Evolutionary conservation across 1,140 invertebrate genomes (phyloP), one percentile per base, ranked within the genome.

Genomic region (Campoletis sonorensis): DNA sequence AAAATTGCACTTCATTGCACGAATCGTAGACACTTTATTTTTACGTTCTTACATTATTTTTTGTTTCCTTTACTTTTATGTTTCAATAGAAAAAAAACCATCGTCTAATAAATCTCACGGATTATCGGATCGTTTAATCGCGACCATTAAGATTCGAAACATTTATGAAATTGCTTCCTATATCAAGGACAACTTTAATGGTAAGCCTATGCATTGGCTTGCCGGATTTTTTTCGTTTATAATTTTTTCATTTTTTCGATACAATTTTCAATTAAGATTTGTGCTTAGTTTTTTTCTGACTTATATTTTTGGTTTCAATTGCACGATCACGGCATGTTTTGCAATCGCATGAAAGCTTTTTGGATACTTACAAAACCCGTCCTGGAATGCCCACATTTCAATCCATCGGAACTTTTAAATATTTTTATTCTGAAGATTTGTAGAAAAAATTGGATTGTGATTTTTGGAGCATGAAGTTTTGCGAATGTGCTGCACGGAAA

Each of bases 91-190:
- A 82, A 86, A 89, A 83, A 92, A 92, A 91, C 78, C 88, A 51
- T 80, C 90, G 80, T 33, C 18, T n/a, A 91, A 88, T 91, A 92
- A 89, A 84, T 87, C 88, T 87, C 87, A 87, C 85, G 90, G 92
- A 78, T 90, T 93, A 85, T 89, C 91, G 86, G 90, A 92, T 84
- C 89, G 90, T 87, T 90, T 93, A 87, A 86, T 92, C 86, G 90
- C 92, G 79, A 88, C 91, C 33, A 88, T 93, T 86, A 93, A 92
- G 88, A 86, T 89, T 87, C 92, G 90, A 90, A 92, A 92, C 87
- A 90, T 93, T 88, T 91, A 90, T 86, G 90, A 92, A 89, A 91
- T 93, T 86, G 90, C 92, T 88, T 91, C 91, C 86, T 93, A 92
- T 88, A 89, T 93, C 89, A 91, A 92, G 90, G 90, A 92, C 86